phyloP scores from a whole-genome alignment of 1,140 invertebrate species.

The Drosophila gunungcola region DNA sequence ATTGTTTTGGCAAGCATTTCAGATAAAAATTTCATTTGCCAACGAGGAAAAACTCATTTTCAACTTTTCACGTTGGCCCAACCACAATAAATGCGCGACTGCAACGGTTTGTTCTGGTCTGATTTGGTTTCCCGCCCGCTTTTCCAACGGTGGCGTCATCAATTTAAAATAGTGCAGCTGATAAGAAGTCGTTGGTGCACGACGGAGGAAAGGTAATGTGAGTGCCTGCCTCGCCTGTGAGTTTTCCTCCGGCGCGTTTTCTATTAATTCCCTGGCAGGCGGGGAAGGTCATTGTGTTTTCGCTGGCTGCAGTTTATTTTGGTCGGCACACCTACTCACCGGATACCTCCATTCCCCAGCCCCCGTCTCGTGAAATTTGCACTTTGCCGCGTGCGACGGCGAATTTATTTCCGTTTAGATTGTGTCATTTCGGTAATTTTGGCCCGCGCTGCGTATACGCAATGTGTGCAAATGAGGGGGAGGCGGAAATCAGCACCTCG shows the following conservation, averaged over 20 bases:
- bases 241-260: conserved; percentile 9
- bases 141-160: conserved; percentile 65
- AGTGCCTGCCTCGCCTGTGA: conserved; percentile 35
- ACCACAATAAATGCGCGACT: conserved; percentile 48
- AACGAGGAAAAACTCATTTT: conserved; percentile 71
- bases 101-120: conserved; percentile 24
- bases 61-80: conserved; percentile 51
- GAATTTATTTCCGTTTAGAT: conserved; percentile 83
- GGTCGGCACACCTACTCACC: conserved; percentile 22
- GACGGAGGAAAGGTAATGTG: conserved; percentile 18
- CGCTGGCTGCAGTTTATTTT: conserved; percentile 60
- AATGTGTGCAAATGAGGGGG: conserved; percentile 25
- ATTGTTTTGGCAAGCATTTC: conserved; percentile 59
- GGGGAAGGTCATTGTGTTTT: conserved; percentile 75
- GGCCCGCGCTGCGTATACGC: conserved; percentile 71
- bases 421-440: conserved; percentile 80
- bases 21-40: conserved; percentile 68
- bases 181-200: conserved; percentile 46
- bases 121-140: conserved; percentile 12
- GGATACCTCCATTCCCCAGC: not conserved
- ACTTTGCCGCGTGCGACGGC: conserved; percentile 52
- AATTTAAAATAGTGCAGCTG: conserved; percentile 70
- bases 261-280: conserved; percentile 39
- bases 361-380: conserved; percentile 40
- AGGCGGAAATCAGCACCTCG: not conserved